Base-by-base conservation (phyloP, 2,113 vertebrate species). In the Maccullochella peelii region DNA sequence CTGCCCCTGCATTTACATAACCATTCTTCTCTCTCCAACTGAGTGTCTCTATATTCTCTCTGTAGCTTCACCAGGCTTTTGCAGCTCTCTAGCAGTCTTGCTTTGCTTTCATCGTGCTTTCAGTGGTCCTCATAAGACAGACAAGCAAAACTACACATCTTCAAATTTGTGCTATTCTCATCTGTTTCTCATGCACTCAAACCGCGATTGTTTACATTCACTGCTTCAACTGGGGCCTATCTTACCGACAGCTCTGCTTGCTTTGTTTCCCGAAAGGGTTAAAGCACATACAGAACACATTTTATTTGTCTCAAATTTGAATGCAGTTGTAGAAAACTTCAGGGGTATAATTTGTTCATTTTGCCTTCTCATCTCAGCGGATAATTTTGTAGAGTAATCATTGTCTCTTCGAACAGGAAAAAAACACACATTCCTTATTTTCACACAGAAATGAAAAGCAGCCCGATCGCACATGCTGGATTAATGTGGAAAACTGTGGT, bases 401-500 rank as follows among this genome's bases (percentile, higher is more conserved):
- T 33, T 38, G 55, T 75, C 50, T 86, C 69, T 86, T 85, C 84
- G 74, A 86, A 77, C 30, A 65, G 9, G n/a, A 50, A 62, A 15
- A 21, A 55, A 5, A 88, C 59, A 88, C 55, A 69, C 88, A 84
- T 84, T 82, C 89, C 82, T 85, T 54, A 81, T 88, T 66, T 67
- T 80, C 74, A 87, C 63, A 72, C 76, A 76, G 66, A 87, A 88
- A 85, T 83, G 85, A 89, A 73, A 88, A 90, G 62, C 87, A 82
- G 84, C 59, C 73, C 11, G 0, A 68, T 86, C 57, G 76, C 79
- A 83, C 86, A 83, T 80, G 72, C 50, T 70, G 73, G 86, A 86
- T 85, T 86, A 81, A 86, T 93, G 88, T 86, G 85, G 76, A 88
- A 80, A 89, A 77, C 83, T 89, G 83, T n/a, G 87, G 88, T 91